Evolutionary conservation across 2,797 vertebrate genomes (phyloP).

Genomic region (Dicrostonyx torquatus): DNA sequence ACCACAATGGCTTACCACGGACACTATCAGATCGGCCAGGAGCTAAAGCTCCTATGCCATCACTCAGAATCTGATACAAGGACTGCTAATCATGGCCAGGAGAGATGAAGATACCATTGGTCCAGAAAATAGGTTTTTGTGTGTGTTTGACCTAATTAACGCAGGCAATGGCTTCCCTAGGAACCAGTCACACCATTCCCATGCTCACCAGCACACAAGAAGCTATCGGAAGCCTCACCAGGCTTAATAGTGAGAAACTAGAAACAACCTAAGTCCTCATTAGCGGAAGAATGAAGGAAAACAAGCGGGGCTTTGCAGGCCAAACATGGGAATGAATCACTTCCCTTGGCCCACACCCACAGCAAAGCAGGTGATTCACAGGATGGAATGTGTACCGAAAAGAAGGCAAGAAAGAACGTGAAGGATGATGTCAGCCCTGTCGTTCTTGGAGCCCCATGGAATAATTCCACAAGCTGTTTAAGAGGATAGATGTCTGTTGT

Average conservation of each 20-base stretch:
- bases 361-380: not conserved
- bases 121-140: not conserved
- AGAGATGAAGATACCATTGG: not conserved
- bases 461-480: not conserved
- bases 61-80: not conserved
- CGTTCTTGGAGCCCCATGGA: not conserved
- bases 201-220: not conserved
- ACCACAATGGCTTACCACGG: conserved; percentile 4
- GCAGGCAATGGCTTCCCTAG: rapidly evolving
- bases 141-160: not conserved
- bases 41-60: not conserved
- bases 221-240: not conserved
- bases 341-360: not conserved
- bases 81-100: not conserved
- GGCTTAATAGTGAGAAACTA: not conserved
- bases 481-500: not conserved
- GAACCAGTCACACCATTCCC: rapidly evolving
- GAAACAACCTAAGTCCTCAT: not conserved
- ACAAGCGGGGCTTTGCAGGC: not conserved
- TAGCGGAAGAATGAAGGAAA: not conserved
- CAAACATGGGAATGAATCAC: not conserved
- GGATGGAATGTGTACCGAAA: not conserved
- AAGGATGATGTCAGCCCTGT: rapidly evolving
- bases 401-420: not conserved
- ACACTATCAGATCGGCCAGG: not conserved